Evolutionary conservation across 2,113 vertebrate genomes (phyloP), one percentile per base, ranked within the genome.

Genomic region (Syngnathus scovelli): DNA sequence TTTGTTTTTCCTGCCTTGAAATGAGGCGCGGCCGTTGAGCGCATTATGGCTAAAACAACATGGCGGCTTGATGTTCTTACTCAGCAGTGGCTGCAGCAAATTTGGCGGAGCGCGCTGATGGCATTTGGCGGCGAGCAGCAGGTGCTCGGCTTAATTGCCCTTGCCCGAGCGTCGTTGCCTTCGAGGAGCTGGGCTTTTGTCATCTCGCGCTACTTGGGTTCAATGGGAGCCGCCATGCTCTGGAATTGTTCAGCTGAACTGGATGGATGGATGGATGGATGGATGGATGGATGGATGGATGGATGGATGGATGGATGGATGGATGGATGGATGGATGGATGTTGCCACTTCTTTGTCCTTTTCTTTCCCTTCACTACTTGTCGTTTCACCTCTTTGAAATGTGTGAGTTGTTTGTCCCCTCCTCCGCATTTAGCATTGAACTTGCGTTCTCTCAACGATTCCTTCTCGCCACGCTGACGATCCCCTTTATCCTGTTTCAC

Each of bases 91-190:
- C 58, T 2, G 64, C 27, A 59, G 77, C 37, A 0, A 58, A 58
- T 67, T 69, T 75, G 78, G 74, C 82, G 73, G 39, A 41, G 38
- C 37, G 5, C 12, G 67, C 44, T 74, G 68, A 78, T 64, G 68
- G 75, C 80, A 72, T 87, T 83, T 79, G 78, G 76, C 77, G 78
- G 76, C 13, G 70, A 70, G 84, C 85, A 79, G 85, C 85, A 86
- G 80, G 86, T 79, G 81, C 77, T 66, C 68, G 78, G 79, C 80
- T 87, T 87, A 86, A 87, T 87, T 87, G 84, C 83, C 77, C 76
- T 51, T 52, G 76, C 70, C 60, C 72, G 72, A 76, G 68, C 49
- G 74, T 69, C 87, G 82, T 77, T 61, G 79, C 48, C 80, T 76
- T 77, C 60, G 78, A 71, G 64, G 68, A 54, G 77, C 77, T 74